phyloP scores from a whole-genome alignment of 2,797 vertebrate species.

The Glyptemys insculpta region DNA sequence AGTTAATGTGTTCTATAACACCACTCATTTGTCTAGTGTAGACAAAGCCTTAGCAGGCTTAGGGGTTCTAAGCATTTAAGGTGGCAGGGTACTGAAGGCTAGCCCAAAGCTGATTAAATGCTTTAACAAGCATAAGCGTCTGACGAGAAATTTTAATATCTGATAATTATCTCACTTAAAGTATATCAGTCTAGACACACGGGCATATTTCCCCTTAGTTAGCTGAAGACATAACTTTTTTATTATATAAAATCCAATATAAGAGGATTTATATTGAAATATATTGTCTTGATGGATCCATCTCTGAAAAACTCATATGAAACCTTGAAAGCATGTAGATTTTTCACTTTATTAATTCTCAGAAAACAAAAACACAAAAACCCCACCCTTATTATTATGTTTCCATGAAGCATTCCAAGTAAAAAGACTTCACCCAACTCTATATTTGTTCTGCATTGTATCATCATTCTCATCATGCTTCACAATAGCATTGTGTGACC shows the following conservation, averaged over 20 bases:
- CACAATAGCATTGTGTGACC: background rate
- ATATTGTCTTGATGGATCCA: background rate
- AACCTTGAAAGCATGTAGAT: background rate
- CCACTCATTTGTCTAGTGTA: background rate
- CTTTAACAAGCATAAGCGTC: background rate
- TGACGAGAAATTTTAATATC: background rate
- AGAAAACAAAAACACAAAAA: background rate
- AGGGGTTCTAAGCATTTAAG: background rate
- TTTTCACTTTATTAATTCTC: background rate
- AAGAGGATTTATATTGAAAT: background rate
- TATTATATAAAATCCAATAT: background rate
- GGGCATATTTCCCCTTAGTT: rapidly evolving
- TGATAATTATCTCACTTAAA: background rate
- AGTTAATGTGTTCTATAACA: background rate
- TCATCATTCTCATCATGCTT: background rate
- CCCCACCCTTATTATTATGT: background rate
- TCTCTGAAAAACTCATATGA: background rate
- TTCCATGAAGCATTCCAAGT: background rate
- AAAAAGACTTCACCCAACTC: background rate
- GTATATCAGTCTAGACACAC: background rate
- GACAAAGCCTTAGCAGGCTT: background rate
- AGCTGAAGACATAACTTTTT: background rate
- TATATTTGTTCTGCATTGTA: background rate
- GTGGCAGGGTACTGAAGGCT: background rate
- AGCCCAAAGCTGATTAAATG: background rate